Evolutionary conservation across 2,113 vertebrate genomes (phyloP).

Genomic region (Desmodus rotundus): DNA sequence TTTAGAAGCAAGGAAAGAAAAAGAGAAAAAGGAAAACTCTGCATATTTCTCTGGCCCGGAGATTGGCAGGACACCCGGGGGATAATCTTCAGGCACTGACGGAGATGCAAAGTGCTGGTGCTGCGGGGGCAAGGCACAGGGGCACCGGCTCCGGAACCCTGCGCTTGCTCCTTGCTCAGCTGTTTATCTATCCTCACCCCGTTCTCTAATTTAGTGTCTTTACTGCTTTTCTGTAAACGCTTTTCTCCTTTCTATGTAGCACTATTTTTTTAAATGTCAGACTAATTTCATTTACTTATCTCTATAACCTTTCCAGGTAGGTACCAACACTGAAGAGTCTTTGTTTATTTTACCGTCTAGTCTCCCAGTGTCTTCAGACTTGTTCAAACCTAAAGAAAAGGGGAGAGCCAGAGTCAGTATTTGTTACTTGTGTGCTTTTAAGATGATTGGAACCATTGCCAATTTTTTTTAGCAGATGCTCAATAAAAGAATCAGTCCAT

Average conservation of each 20-base stretch:
- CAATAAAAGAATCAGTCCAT: background rate
- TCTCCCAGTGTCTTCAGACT: background rate
- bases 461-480: background rate
- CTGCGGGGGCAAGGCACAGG: slow-evolving; percentile 31
- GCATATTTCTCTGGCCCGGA: background rate
- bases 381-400: background rate
- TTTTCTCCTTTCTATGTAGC: slow-evolving; percentile 13
- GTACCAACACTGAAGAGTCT: background rate
- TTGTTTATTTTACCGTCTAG: background rate
- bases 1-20: background rate
- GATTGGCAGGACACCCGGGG: background rate
- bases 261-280: slow-evolving; percentile 15
- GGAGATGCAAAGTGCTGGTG: slow-evolving; percentile 21
- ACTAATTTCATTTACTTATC: background rate
- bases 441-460: background rate
- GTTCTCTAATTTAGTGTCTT: background rate
- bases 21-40: background rate
- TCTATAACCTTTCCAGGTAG: background rate
- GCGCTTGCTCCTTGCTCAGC: slow-evolving; percentile 36
- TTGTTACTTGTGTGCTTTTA: background rate
- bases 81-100: background rate
- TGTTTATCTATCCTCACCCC: slow-evolving; percentile 10
- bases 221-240: background rate
- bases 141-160: background rate
- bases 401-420: background rate